Conservation (phyloP, 2,797 vertebrate genomes). For the Champsocephalus esox region DNA sequence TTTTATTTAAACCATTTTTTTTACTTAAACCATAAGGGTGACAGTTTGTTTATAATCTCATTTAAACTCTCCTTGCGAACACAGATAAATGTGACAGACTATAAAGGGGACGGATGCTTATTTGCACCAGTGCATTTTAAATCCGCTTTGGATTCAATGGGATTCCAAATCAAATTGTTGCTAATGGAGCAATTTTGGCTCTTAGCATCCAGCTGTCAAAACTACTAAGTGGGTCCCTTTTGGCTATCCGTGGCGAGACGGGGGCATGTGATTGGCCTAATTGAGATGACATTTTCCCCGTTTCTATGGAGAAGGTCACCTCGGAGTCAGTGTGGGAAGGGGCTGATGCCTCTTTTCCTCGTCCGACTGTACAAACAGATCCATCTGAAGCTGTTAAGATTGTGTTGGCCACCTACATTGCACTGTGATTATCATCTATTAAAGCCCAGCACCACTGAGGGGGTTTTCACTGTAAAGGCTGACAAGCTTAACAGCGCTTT, state of each 20-base stretch:
- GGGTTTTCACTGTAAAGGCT: constrained; percentile 39
- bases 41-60: constrained; percentile 21
- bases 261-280: constrained; percentile 75
- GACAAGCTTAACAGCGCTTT: constrained; percentile 45
- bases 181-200: constrained; percentile 78
- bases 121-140: constrained; percentile 42
- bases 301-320: constrained; percentile 77
- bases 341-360: constrained; percentile 56
- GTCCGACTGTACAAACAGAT: constrained; percentile 53
- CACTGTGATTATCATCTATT: constrained; percentile 77
- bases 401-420: constrained; percentile 53
- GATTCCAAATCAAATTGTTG: constrained; percentile 70
- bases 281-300: constrained; percentile 79
- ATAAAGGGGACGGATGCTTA: constrained; percentile 39
- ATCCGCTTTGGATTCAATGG: constrained; percentile 46
- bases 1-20: constrained; percentile 25
- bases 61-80: constrained; percentile 38
- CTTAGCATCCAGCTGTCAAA: constrained; percentile 79
- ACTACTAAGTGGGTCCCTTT: constrained; percentile 60
- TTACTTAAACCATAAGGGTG: constrained; percentile 19
- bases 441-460: constrained; percentile 58
- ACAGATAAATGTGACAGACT: constrained; percentile 29
- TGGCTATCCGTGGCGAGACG: constrained; percentile 63
- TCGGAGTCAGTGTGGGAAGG: constrained; percentile 60
- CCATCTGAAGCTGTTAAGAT: constrained; percentile 72